Percentiles rank a stretch among this genome's conserved stretches.
These are phyloP conservation scores for Drosophila seguyi DNA, from an alignment of 1,140 invertebrate species.

Conservation along the genomic window DNA sequence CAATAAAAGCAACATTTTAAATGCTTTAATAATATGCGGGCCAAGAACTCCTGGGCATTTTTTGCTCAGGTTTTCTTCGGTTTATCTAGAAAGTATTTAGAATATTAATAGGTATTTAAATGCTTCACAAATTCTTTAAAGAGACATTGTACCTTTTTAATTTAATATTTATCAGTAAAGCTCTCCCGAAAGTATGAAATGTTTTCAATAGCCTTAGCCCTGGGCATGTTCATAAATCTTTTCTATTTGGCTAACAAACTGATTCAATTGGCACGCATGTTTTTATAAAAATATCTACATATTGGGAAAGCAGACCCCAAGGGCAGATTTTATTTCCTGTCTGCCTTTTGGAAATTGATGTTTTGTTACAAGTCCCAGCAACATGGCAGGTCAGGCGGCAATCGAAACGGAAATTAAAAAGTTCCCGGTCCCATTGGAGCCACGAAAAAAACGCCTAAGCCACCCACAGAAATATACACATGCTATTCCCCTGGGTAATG, in stretches of 20 bases:
- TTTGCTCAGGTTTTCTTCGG: background rate
- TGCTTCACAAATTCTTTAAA: background rate
- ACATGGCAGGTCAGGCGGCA: slow-evolving; percentile 19
- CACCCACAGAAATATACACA: slow-evolving; percentile 6
- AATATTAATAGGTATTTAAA: background rate
- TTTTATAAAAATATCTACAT: background rate
- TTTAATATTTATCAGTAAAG: too few species aligned
- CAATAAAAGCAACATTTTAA: too few species aligned
- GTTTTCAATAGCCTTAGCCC: background rate
- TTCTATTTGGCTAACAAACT: background rate
- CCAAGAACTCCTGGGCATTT: background rate
- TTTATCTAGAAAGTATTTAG: background rate
- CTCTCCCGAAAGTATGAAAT: background rate
- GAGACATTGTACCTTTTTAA: too few species aligned
- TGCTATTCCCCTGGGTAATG: background rate
- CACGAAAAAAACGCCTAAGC: background rate
- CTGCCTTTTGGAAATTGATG: slow-evolving; percentile 33
- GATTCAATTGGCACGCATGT: slow-evolving; percentile 7
- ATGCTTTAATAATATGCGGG: background rate
- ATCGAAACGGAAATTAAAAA: slow-evolving; percentile 71
- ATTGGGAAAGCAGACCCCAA: background rate
- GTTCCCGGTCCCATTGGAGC: background rate
- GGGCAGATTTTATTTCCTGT: slow-evolving; percentile 38
- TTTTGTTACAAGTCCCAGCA: slow-evolving; percentile 34
- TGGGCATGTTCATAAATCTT: background rate